phyloP scores from a whole-genome alignment of 2,888 invertebrate genomes.

The Arge pagana region DNA sequence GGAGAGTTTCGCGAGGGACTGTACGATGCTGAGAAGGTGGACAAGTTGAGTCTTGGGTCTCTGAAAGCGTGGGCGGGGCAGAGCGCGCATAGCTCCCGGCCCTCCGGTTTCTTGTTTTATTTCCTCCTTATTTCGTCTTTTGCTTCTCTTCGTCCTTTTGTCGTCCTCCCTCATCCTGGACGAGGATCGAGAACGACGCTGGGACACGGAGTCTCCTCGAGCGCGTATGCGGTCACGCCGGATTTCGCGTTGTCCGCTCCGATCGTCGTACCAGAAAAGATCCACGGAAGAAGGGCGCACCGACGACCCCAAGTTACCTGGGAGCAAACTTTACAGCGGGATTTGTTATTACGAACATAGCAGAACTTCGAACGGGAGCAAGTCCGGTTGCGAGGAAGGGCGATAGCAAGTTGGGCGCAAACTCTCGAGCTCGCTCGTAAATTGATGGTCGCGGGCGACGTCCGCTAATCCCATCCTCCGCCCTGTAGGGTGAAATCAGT shows the following conservation, averaged over 20 bases:
- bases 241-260: constrained; percentile 10
- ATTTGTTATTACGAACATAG: too few species aligned
- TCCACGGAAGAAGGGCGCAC: not conserved
- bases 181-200: constrained; percentile 46
- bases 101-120: constrained; percentile 39
- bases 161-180: constrained; percentile 42
- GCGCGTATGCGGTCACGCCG: constrained; percentile 24
- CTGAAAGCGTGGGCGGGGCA: constrained; percentile 58
- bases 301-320: not conserved
- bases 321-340: too few species aligned
- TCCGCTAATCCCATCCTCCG: too few species aligned
- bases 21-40: constrained; percentile 52
- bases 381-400: too few species aligned
- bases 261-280: not conserved
- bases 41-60: constrained; percentile 56
- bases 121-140: constrained; percentile 41
- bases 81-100: constrained; percentile 57
- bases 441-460: too few species aligned
- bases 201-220: constrained; percentile 49
- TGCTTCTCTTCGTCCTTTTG: constrained; percentile 43
- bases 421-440: too few species aligned
- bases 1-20: constrained; percentile 34
- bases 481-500: too few species aligned
- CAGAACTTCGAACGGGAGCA: too few species aligned
- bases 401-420: too few species aligned